Evolutionary conservation across 2,113 vertebrate species (phyloP).

Genomic region (Cyprinodon variegatus): DNA sequence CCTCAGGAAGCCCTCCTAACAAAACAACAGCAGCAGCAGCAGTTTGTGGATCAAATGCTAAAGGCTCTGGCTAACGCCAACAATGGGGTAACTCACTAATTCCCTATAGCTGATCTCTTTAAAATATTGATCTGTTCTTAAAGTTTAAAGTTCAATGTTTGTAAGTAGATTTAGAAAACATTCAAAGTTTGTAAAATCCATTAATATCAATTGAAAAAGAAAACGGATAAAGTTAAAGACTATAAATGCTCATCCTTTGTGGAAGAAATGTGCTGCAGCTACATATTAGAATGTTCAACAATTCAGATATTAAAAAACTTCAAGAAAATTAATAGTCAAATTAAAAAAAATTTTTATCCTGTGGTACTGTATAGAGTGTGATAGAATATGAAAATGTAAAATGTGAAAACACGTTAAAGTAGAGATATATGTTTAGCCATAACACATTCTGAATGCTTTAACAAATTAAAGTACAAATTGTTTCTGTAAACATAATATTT

Average conservation of each 20-base stretch:
- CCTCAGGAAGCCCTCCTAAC: conserved; percentile 74
- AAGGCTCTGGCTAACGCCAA: conserved; percentile 86
- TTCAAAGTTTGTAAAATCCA: too few relatives aligned
- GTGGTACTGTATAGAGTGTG: background rate
- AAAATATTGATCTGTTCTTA: background rate
- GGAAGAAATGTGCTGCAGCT: too few relatives aligned
- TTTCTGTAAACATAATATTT: background rate
- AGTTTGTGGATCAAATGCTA: conserved; percentile 91
- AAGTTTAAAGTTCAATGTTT: background rate
- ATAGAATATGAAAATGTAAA: background rate
- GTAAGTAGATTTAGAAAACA: too few relatives aligned
- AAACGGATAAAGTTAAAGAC: too few relatives aligned
- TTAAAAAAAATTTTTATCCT: background rate
- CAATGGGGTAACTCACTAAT: conserved; percentile 76
- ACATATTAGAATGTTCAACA: too few relatives aligned
- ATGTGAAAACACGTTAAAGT: background rate
- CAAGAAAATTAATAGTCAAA: background rate
- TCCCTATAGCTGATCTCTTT: background rate
- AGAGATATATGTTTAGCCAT: background rate
- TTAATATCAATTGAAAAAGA: too few relatives aligned
- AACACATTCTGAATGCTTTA: background rate
- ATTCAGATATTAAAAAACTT: background rate
- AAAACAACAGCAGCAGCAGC: conserved; percentile 83
- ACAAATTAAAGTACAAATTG: background rate
- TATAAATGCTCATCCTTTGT: too few relatives aligned